These are phyloP conservation scores for Sceliomorpha sp. DNA, from an alignment of 2,888 invertebrate genomes.

Conservation along the genomic window DNA sequence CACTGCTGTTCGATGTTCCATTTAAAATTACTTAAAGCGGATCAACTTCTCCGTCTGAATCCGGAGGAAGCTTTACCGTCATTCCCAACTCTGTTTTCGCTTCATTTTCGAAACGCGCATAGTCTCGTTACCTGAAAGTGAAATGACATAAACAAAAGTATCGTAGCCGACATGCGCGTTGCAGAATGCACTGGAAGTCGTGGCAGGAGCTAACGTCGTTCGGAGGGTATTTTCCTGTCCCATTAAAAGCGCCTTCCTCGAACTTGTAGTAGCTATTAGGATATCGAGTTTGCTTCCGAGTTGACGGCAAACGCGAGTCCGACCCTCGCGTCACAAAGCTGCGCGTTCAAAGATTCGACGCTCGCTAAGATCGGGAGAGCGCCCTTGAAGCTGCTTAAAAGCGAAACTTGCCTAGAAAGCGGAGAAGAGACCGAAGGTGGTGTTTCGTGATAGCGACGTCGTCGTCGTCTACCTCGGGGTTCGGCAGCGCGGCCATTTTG, in stretches of 20 bases:
- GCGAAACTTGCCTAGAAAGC: conserved; percentile 57
- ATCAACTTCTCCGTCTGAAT: too few species aligned
- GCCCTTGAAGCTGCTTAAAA: conserved; percentile 51
- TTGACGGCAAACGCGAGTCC: conserved; percentile 43
- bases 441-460: conserved; percentile 69
- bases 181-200: conserved; percentile 44
- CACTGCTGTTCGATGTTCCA: background rate
- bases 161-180: conserved; percentile 39
- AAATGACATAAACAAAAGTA: conserved; percentile 36
- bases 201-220: conserved; percentile 52
- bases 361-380: conserved; percentile 60
- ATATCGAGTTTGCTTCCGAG: conserved; percentile 52
- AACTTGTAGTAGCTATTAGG: conserved; percentile 45
- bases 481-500: conserved; percentile 76
- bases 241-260: conserved; percentile 51
- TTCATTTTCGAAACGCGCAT: too few species aligned
- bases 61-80: too few species aligned
- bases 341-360: conserved; percentile 51
- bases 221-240: conserved; percentile 48
- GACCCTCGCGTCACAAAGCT: conserved; percentile 39
- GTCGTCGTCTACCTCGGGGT: conserved; percentile 72
- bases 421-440: conserved; percentile 62
- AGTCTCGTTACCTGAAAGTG: conserved; percentile 6
- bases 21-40: too few species aligned
- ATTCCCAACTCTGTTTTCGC: conserved; percentile 9